Evolutionary conservation across 2,797 vertebrate genomes (phyloP), one percentile per base, ranked within the genome.

Genomic region (Rhinogobio ventralis): DNA sequence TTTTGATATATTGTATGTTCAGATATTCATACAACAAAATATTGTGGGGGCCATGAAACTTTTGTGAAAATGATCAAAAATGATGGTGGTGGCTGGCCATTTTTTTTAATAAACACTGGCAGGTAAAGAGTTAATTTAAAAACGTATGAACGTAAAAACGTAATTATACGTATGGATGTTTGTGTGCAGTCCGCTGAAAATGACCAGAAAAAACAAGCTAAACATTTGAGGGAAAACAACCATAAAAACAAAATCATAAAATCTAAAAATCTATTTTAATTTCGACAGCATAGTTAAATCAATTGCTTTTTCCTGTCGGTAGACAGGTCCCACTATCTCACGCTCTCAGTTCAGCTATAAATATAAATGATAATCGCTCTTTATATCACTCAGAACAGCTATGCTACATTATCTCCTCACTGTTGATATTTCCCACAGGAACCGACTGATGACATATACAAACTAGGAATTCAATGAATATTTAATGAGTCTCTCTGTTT

Each of bases 361-460:
- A 33, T 49, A 51, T 51, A 53, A 80, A 51, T 39, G 30, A 69
- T 69, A 53, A 51, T 80, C 3, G 0, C 7, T 4, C 28, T 51
- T 51, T 53, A 25, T 66, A 79, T 55, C 79, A 55, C 30, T 39
- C 30, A 39, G 49, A 69, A 81, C 66, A 55, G 23, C 66, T 39
- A 17, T 81, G 67, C 74, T 73, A 66, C 14, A 57, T 86, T 30
- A 69, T 83, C 57, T 64, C 62, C 51, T 64, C 46, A 19, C 33
- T 71, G 78, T 39, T 69, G 80, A 85, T 64, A 85, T 85, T 82
- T 77, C 60, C 45, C 83, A 73, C 30, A 17, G 45, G 49, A 49
- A 49, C 5, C 51, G 4, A 49, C 49, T 51, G 55, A 82, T 82
- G 72, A 77, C 72, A 86, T 28, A 67, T 79, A 68, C 19, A 36